A percentile compares a stretch with the other conserved stretches of the same genome.
phyloP scores from a whole-genome alignment of 1,140 invertebrate genomes.

The Anastrepha ludens region DNA sequence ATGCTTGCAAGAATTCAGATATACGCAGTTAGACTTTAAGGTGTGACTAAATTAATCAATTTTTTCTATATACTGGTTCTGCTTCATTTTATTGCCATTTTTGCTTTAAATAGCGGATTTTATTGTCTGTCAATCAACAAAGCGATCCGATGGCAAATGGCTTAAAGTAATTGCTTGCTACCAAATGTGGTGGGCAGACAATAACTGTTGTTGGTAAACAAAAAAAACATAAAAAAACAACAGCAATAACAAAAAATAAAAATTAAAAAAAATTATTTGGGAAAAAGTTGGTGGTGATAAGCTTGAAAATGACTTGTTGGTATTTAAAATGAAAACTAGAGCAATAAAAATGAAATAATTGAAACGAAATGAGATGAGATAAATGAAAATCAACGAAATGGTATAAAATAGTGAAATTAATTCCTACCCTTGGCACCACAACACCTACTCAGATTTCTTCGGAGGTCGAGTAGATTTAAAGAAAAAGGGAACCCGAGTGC shows the following conservation, averaged over 20 bases:
- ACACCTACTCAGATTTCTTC: too few species aligned
- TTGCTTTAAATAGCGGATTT: neutral
- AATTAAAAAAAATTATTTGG: neutral
- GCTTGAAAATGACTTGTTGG: too few species aligned
- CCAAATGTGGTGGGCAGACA: neutral
- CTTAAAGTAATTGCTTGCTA: conserved; percentile 8
- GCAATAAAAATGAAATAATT: neutral
- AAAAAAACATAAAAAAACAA: neutral
- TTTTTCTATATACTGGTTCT: neutral
- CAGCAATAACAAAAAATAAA: neutral
- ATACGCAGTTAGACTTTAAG: neutral
- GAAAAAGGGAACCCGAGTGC: too few species aligned
- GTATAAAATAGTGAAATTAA: neutral
- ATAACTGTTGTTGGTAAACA: neutral
- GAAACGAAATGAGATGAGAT: neutral
- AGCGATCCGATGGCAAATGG: conserved; percentile 16
- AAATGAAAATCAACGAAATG: neutral
- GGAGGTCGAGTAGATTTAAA: too few species aligned
- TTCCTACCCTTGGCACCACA: too few species aligned
- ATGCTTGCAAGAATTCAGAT: conserved; percentile 16
- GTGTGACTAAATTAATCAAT: conserved; percentile 45
- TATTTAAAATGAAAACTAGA: neutral
- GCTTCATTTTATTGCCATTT: conserved; percentile 15
- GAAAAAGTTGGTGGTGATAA: neutral
- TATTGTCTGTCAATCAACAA: conserved; percentile 8